Percentiles rank a stretch among this genome's conserved stretches.
These are phyloP conservation scores for Lampris incognitus DNA, from an alignment of 2,113 vertebrate species.

Conservation along the genomic window DNA sequence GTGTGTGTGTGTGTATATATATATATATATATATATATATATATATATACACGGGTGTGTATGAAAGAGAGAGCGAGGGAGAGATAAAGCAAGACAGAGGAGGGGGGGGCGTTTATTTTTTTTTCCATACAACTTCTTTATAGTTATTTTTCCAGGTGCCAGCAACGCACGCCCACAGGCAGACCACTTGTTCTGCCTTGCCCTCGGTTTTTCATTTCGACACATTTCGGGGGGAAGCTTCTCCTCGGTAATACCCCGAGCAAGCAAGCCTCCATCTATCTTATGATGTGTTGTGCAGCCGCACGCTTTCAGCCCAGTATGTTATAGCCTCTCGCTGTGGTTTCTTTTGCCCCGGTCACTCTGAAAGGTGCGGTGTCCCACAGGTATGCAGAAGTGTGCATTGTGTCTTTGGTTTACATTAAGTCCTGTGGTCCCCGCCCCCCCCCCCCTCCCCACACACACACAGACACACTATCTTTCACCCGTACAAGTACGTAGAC, in stretches of 20 bases:
- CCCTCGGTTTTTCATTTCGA: constrained; percentile 28
- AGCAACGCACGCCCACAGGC: constrained; percentile 7
- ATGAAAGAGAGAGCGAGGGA: neutral
- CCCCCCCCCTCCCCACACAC: too few relatives aligned
- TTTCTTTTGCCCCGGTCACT: constrained; percentile 32
- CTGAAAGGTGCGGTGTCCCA: constrained; percentile 11
- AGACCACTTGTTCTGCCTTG: constrained; percentile 28
- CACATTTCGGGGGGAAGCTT: constrained; percentile 38
- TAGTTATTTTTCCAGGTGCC: constrained; percentile 69
- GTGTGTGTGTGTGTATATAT: neutral
- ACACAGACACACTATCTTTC: too few relatives aligned
- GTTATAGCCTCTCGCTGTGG: constrained; percentile 12
- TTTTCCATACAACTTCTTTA: constrained; percentile 49
- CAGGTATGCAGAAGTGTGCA: constrained; percentile 10
- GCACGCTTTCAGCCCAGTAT: neutral
- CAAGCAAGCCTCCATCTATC: constrained; percentile 4
- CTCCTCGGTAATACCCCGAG: constrained; percentile 23
- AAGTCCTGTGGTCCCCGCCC: too few relatives aligned
- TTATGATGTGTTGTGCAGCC: neutral
- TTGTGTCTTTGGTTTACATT: neutral
- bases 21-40: too few relatives aligned
- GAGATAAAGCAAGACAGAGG: constrained; percentile 12
- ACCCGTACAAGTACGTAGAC: too few relatives aligned
- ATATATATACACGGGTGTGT: neutral
- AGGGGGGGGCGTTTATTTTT: constrained; percentile 46